Evolutionary conservation across 2,113 vertebrate genomes (phyloP), one percentile per base, ranked within the genome.

Genomic region (Erythrolamprus reginae): DNA sequence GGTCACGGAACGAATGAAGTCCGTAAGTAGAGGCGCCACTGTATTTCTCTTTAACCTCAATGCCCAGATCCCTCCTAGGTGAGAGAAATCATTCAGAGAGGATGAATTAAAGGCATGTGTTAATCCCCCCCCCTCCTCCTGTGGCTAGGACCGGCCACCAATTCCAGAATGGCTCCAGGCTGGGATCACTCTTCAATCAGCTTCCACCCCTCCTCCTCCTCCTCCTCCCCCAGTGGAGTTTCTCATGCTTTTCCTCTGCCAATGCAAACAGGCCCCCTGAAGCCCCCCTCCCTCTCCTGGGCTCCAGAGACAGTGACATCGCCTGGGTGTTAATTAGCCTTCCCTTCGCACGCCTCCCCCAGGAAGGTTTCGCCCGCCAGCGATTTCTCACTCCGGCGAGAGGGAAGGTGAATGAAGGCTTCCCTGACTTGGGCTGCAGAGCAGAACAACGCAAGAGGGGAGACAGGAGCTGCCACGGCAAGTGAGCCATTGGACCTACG

Each of bases 311-410:
- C 38, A 82, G 65, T 55, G 91, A 47, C 84, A 42, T 77, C 85
- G 84, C 45, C 90, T 88, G 90, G n/a, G 51, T n/a, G 86, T 23
- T 90, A 88, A 84, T 94, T 93, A 93, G 50, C 89, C 51, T 91
- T 91, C 82, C 92, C 0, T 88, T 88, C 58, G 5, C 85, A 0
- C n/a, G 51, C 90, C 87, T 53, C 51, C 88, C 10, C 0, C 21
- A 77, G 82, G 56, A n/a, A 92, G 52, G 90, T 87, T 89, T 51
- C 91, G 89, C 55, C 45, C 87, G 89, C 51, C 89, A 91, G 82
- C 87, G 50, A 89, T n/a, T 38, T 89, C 77, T 61, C 92, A 5
- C 91, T 53, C 51, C 86, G 58, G 77, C 61, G 19, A 92, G 26
- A 92, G 47, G 65, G 90, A 91, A 91, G 89, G 88, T 90, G 92